Evolutionary conservation across 2,113 vertebrate genomes (phyloP).

Genomic region (Panurus biarmicus): DNA sequence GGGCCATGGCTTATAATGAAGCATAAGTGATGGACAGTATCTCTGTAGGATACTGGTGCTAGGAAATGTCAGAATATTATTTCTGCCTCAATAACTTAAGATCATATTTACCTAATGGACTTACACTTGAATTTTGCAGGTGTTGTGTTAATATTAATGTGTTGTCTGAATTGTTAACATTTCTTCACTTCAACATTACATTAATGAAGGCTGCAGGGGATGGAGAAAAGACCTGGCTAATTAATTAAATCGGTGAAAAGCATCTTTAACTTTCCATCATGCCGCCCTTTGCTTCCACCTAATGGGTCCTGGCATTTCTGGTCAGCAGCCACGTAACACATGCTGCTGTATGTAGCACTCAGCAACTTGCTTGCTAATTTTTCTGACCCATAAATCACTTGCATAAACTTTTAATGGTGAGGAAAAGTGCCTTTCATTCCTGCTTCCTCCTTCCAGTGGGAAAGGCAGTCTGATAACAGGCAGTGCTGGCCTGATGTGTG

Average conservation of each 20-base stretch:
- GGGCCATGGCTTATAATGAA: neutral
- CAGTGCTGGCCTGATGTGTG: neutral
- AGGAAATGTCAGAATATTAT: conserved; percentile 51
- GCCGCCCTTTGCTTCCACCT: conserved; percentile 39
- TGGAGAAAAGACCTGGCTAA: conserved; percentile 24
- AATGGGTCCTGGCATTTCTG: conserved; percentile 50
- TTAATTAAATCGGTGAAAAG: conserved; percentile 55
- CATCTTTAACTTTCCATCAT: conserved; percentile 38
- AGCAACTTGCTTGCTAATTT: neutral
- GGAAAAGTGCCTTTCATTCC: conserved; percentile 47
- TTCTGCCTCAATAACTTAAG: conserved; percentile 30
- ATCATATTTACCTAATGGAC: conserved; percentile 41
- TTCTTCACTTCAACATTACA: conserved; percentile 2
- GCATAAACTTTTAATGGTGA: neutral
- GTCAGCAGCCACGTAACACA: conserved; percentile 19
- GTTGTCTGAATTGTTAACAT: conserved; percentile 51
- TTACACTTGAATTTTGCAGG: conserved; percentile 52
- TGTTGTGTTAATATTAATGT: conserved; percentile 49
- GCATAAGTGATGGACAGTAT: neutral
- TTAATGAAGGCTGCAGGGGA: conserved; percentile 42
- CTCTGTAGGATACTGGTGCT: conserved; percentile 4
- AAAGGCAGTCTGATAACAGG: neutral
- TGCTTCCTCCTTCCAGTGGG: conserved; percentile 34
- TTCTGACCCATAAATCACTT: conserved; percentile 50
- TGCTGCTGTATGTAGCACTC: neutral